Conservation (phyloP, 2,797 vertebrate species). For the Champsocephalus gunnari region DNA sequence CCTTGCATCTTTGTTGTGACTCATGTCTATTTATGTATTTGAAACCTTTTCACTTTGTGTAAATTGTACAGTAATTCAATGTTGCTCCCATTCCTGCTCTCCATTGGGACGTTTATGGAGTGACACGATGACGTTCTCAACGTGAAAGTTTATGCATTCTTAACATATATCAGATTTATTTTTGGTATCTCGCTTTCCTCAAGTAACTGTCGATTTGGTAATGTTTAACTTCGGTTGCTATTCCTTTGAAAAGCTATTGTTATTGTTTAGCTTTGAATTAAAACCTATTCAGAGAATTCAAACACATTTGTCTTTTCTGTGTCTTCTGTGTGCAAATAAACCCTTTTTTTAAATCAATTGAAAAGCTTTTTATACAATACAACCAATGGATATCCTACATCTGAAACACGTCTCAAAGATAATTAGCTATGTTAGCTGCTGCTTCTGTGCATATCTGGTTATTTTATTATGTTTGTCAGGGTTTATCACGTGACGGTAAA, state of each 20-base stretch:
- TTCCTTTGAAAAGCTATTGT: constrained; percentile 30
- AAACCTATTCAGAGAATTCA: constrained; percentile 42
- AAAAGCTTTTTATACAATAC: not conserved
- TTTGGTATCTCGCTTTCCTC: constrained; percentile 47
- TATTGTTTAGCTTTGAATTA: constrained; percentile 37
- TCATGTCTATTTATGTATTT: too few species aligned
- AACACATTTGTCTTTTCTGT: constrained; percentile 18
- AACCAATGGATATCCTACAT: not conserved
- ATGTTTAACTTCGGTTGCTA: constrained; percentile 15
- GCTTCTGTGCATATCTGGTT: not conserved
- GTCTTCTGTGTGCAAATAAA: constrained; percentile 32
- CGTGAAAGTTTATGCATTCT: constrained; percentile 40
- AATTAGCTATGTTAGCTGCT: not conserved
- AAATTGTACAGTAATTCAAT: constrained; percentile 1
- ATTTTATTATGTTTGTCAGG: not conserved
- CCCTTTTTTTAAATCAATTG: not conserved
- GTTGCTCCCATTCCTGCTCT: not conserved
- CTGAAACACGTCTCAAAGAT: not conserved
- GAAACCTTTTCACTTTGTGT: not conserved
- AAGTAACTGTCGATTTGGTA: constrained; percentile 41
- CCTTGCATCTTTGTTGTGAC: not conserved
- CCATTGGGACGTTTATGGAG: constrained; percentile 2
- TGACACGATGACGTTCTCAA: constrained; percentile 15
- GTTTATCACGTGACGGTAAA: not conserved
- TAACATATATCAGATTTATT: constrained; percentile 22